Percentiles rank a stretch among this genome's conserved stretches.
These are phyloP conservation scores for Colinus virginianus DNA, from an alignment of 2,113 vertebrate species.

Conservation along the genomic window DNA sequence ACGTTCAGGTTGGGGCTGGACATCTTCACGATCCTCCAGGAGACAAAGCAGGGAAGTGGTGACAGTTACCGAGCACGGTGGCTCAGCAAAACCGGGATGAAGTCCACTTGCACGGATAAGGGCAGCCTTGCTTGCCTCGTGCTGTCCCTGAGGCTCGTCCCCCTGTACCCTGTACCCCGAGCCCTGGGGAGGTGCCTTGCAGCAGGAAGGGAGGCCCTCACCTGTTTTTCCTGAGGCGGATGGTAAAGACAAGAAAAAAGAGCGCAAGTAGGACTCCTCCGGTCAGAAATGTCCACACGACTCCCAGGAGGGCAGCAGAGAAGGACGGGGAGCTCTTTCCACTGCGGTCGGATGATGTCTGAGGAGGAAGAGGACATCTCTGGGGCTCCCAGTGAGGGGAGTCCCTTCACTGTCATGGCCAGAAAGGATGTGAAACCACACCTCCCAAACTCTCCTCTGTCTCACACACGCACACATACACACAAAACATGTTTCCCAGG, in stretches of 20 bases:
- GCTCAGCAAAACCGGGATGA: background rate
- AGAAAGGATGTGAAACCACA: background rate
- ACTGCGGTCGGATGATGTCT: conserved; percentile 68
- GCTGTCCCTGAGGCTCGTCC: background rate
- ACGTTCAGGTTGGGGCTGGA: conserved; percentile 97
- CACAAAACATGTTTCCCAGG: background rate
- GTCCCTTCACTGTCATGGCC: background rate
- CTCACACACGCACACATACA: background rate
- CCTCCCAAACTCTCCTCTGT: background rate
- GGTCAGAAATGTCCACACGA: conserved; percentile 90
- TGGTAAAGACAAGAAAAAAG: conserved; percentile 90
- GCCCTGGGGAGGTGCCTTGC: background rate
- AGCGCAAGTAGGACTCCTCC: conserved; percentile 87
- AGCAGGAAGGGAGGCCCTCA: conserved; percentile 58
- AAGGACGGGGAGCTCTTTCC: conserved; percentile 68
- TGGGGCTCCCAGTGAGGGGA: background rate
- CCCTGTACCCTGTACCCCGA: background rate
- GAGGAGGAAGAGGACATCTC: background rate
- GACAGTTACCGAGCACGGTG: background rate
- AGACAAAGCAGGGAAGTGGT: conserved; percentile 30
- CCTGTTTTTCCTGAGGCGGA: conserved; percentile 95
- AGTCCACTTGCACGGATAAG: background rate
- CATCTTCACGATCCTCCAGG: conserved; percentile 96
- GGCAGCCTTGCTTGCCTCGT: rapidly evolving
- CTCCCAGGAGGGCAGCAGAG: conserved; percentile 82